These are phyloP conservation scores for Drosophila paulistorum DNA, from an alignment of 1,140 invertebrate genomes.

Conservation along the genomic window DNA sequence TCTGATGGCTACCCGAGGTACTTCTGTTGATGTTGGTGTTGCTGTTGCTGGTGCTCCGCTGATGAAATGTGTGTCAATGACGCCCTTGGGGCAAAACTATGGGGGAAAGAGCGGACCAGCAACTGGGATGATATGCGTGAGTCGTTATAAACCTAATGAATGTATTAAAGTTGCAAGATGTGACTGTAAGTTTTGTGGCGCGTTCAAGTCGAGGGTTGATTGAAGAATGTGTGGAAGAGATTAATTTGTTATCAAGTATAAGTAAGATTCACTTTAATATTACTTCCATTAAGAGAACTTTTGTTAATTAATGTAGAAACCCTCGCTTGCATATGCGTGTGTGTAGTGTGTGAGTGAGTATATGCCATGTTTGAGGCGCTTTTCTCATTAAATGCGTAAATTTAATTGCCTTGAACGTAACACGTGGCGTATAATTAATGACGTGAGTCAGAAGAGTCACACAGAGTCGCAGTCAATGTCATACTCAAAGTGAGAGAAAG, in stretches of 20 bases:
- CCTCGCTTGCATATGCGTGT: slow-evolving; percentile 38
- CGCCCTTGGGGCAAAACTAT: slow-evolving; percentile 44
- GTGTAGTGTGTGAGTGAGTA: slow-evolving; percentile 2
- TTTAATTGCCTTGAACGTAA: slow-evolving; percentile 70
- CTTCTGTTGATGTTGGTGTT: background rate
- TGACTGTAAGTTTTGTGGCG: slow-evolving; percentile 26
- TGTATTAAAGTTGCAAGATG: slow-evolving; percentile 74
- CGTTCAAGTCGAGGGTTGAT: background rate
- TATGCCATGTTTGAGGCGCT: slow-evolving; percentile 53
- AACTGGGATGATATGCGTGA: slow-evolving; percentile 47
- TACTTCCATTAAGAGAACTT: background rate
- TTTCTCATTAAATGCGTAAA: slow-evolving; percentile 77
- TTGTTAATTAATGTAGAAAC: slow-evolving; percentile 19
- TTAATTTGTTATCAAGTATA: background rate
- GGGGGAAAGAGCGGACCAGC: slow-evolving; percentile 1
- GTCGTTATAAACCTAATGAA: slow-evolving; percentile 73
- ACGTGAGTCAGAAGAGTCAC: slow-evolving; percentile 47
- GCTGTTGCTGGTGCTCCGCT: background rate
- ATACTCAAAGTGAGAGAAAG: background rate
- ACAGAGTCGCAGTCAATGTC: slow-evolving; percentile 17
- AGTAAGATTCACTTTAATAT: background rate
- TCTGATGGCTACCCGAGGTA: slow-evolving; percentile 26
- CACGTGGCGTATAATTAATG: slow-evolving; percentile 78
- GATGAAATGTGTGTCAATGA: slow-evolving; percentile 73
- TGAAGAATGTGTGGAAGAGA: background rate